These are phyloP conservation scores for Axea sp. DNA, from an alignment of 2,888 invertebrate genomes.

Conservation along the genomic window DNA sequence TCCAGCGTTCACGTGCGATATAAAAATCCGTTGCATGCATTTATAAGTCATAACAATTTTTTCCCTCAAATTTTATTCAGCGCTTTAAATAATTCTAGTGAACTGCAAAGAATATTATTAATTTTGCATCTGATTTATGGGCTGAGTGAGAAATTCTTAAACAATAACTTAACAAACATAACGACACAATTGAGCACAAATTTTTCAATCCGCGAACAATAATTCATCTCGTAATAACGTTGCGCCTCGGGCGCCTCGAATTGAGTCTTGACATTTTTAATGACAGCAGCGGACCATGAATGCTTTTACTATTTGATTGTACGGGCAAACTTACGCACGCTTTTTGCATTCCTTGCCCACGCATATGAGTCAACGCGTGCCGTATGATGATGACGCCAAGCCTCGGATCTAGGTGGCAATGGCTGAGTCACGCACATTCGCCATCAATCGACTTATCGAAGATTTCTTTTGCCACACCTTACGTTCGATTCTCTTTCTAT, in stretches of 20 bases:
- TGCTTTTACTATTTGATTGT: conserved; percentile 48
- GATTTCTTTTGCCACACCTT: conserved; percentile 59
- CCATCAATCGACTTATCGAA: conserved; percentile 59
- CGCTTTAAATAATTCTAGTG: conserved; percentile 9
- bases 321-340: conserved; percentile 61
- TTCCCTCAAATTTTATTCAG: neutral
- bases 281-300: conserved; percentile 35
- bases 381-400: conserved; percentile 66
- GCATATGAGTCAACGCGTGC: conserved; percentile 76
- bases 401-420: conserved; percentile 58
- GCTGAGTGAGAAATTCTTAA: conserved; percentile 36
- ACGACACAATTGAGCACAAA: conserved; percentile 23
- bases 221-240: conserved; percentile 31
- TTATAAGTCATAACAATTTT: conserved; percentile 3
- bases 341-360: conserved; percentile 73
- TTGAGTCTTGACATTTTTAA: conserved; percentile 52
- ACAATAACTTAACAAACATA: conserved; percentile 34
- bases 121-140: conserved; percentile 32
- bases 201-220: conserved; percentile 33
- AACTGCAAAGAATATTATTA: conserved; percentile 7
- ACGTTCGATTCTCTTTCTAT: conserved; percentile 20
- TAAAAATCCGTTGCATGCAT: no score
- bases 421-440: conserved; percentile 63
- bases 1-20: no score
- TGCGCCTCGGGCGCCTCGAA: conserved; percentile 29